Conservation (phyloP, 1,140 invertebrate genomes). For the Semibalanus balanoides region DNA sequence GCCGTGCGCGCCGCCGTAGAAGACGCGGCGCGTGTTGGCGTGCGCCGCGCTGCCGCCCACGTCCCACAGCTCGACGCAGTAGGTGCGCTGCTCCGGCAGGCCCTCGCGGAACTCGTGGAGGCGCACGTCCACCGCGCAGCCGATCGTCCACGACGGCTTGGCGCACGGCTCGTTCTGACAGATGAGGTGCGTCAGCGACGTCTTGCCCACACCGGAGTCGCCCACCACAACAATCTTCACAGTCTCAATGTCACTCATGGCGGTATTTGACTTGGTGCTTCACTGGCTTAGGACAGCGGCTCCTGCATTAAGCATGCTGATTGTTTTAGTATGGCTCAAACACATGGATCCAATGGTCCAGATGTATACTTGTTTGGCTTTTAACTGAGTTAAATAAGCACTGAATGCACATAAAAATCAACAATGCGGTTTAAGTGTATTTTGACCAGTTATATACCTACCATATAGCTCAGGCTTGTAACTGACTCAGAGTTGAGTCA, state of each 20-base stretch:
- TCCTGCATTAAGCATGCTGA: too few species aligned
- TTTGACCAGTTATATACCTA: too few species aligned
- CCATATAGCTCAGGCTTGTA: too few species aligned
- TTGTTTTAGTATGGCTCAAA: too few species aligned
- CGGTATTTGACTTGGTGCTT: too few species aligned
- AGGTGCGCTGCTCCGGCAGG: constrained; percentile 69
- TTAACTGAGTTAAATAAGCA: too few species aligned
- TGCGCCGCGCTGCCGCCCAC: constrained; percentile 86
- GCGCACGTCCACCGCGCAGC: constrained; percentile 89
- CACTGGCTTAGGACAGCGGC: too few species aligned
- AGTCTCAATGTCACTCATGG: constrained; percentile 42
- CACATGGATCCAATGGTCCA: too few species aligned
- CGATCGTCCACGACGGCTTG: constrained; percentile 84
- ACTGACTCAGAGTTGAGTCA: too few species aligned
- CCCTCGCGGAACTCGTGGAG: constrained; percentile 91
- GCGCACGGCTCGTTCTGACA: constrained; percentile 68
- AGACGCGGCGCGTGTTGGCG: constrained; percentile 75
- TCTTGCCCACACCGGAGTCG: constrained; percentile 92
- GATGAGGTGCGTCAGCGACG: constrained; percentile 79
- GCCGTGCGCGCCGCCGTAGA: constrained; percentile 84
- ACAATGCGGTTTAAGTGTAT: too few species aligned
- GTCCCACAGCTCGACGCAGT: constrained; percentile 92
- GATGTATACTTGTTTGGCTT: too few species aligned
- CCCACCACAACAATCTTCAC: constrained; percentile 82
- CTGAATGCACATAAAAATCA: too few species aligned